Evolutionary conservation across 2,888 invertebrate genomes (phyloP).

Genomic region (Entomobrya proxima): DNA sequence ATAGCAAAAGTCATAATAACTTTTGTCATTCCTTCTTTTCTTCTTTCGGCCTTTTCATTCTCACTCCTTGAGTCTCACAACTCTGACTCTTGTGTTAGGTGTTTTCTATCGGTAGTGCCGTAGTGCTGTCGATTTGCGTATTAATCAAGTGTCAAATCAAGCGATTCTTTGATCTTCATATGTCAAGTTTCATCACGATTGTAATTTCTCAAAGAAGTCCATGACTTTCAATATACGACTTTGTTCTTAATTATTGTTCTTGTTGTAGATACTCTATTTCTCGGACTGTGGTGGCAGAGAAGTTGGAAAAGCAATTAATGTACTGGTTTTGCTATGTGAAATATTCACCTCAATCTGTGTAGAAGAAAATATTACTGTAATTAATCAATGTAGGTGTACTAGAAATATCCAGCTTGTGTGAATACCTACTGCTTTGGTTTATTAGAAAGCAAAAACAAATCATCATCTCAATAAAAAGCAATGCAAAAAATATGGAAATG

Average conservation of each 20-base stretch:
- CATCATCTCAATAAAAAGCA: neutral
- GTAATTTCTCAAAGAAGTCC: constrained; percentile 55
- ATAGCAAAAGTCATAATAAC: constrained; percentile 45
- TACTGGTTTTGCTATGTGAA: neutral
- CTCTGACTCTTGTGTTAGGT: too few species aligned
- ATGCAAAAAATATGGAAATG: constrained; percentile 63
- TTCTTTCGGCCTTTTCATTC: neutral
- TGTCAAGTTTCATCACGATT: constrained; percentile 63
- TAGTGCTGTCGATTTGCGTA: neutral
- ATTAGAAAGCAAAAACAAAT: neutral
- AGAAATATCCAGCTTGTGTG: too few species aligned
- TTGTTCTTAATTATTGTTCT: constrained; percentile 19
- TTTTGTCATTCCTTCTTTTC: constrained; percentile 54
- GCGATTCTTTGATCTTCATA: constrained; percentile 52
- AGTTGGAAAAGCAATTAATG: constrained; percentile 13
- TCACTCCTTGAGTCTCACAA: neutral
- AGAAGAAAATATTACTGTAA: too few species aligned
- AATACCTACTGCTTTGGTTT: too few species aligned
- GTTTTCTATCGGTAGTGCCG: neutral
- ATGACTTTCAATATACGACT: neutral
- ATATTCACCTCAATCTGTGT: neutral
- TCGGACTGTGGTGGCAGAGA: neutral
- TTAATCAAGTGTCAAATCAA: constrained; percentile 65
- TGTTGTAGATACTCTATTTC: neutral
- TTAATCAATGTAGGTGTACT: too few species aligned